Conservation (phyloP, 2,888 invertebrate genomes). For the Chrysolina oricalcia region DNA sequence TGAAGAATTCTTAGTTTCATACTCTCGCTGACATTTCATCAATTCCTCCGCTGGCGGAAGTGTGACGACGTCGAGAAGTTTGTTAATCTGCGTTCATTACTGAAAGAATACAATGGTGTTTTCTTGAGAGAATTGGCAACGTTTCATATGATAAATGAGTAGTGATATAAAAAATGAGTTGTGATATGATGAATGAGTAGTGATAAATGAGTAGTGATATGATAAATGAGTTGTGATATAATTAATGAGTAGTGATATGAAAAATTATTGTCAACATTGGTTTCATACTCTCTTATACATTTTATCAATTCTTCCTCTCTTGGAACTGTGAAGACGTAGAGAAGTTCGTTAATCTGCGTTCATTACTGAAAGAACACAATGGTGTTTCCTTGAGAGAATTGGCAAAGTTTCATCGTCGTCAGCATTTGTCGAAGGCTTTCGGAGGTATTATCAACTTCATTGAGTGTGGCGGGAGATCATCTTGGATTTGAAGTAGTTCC, state of each 20-base stretch:
- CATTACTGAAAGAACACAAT: background rate
- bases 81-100: background rate
- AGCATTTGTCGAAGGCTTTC: background rate
- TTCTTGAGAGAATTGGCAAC: constrained; percentile 7
- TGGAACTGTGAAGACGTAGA: background rate
- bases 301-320: background rate
- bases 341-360: background rate
- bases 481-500: background rate
- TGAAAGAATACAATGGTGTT: background rate
- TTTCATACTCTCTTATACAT: background rate
- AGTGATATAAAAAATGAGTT: too few species aligned
- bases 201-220: too few species aligned
- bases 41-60: background rate
- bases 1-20: background rate
- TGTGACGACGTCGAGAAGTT: background rate
- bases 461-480: constrained; percentile 1
- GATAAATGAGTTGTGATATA: too few species aligned
- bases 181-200: too few species aligned
- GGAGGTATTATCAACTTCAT: constrained; percentile 1
- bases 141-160: too few species aligned
- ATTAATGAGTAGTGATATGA: too few species aligned
- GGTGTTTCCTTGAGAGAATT: constrained; percentile 1
- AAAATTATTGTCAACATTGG: background rate
- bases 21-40: background rate
- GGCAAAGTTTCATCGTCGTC: background rate